A percentile compares a stretch with the other conserved stretches of the same genome.
Conservation (phyloP, 2,888 invertebrate species). For the Frankliniella intonsa region DNA sequence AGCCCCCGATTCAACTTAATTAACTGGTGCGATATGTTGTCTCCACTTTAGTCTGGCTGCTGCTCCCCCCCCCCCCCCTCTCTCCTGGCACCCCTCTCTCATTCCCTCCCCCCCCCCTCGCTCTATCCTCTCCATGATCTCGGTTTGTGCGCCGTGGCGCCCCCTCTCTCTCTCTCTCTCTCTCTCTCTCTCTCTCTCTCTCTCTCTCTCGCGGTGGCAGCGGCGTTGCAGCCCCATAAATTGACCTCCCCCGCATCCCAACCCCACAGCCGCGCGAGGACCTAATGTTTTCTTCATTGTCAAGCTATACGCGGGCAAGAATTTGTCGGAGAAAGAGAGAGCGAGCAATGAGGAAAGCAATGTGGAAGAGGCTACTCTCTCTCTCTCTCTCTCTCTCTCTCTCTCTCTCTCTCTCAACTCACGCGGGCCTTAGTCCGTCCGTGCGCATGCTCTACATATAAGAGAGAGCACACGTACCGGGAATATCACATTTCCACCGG, state of each 20-base stretch:
- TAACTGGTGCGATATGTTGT: slow-evolving; percentile 9
- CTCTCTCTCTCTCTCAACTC: too few species aligned
- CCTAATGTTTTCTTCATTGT: slow-evolving; percentile 6
- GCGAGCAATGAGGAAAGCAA: not conserved
- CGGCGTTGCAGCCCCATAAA: not conserved
- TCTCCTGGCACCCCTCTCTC: not conserved
- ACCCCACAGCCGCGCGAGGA: not conserved
- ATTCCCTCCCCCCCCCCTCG: not conserved
- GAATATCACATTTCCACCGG: too few species aligned
- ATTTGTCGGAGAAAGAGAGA: not conserved
- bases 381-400: too few species aligned
- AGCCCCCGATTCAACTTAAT: not conserved
- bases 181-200: not conserved
- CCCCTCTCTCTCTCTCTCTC: not conserved
- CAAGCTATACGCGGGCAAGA: not conserved
- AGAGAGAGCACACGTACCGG: too few species aligned
- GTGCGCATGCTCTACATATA: too few species aligned
- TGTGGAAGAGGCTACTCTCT: too few species aligned
- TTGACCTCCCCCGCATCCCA: not conserved
- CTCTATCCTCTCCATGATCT: not conserved
- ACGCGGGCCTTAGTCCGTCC: too few species aligned
- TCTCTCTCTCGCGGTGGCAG: not conserved
- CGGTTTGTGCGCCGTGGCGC: not conserved
- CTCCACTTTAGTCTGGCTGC: not conserved
- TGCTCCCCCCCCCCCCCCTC: not conserved